These are phyloP conservation scores for Bombus consobrinus DNA, from an alignment of 1,140 invertebrate genomes.

Conservation along the genomic window DNA sequence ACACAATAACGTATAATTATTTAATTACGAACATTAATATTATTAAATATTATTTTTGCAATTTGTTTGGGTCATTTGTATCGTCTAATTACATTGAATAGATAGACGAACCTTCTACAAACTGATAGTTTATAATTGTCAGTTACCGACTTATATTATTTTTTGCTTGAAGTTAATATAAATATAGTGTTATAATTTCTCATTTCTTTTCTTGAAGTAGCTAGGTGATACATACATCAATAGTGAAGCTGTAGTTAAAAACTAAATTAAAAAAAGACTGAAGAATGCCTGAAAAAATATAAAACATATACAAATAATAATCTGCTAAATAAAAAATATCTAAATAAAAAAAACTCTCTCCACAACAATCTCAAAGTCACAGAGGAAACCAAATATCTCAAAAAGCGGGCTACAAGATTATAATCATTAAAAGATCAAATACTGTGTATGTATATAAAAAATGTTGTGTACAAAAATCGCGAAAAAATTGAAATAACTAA, in stretches of 20 bases:
- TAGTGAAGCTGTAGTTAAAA: conserved; percentile 30
- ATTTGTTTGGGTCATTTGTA: neutral
- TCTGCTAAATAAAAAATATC: too few relatives aligned
- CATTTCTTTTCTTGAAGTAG: neutral
- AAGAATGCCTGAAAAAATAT: neutral
- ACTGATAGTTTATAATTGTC: too few relatives aligned
- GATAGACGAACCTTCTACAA: too few relatives aligned
- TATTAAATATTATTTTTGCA: neutral
- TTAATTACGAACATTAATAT: neutral
- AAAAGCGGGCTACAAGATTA: neutral
- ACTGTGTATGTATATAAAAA: neutral
- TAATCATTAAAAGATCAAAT: neutral
- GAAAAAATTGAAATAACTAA: neutral
- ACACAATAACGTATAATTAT: neutral
- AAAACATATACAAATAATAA: conserved; percentile 11
- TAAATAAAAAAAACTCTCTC: neutral
- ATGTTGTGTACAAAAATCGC: neutral
- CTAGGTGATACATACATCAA: conserved; percentile 18
- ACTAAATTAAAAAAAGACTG: conserved; percentile 2
- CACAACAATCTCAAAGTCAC: too few relatives aligned
- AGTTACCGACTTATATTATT: too few relatives aligned
- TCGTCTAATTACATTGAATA: too few relatives aligned
- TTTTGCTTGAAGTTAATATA: neutral
- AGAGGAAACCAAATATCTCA: neutral
- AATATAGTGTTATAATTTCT: neutral